Evolutionary conservation across 2,113 vertebrate genomes (phyloP), one percentile per base, ranked within the genome.

Genomic region (Cyprinodon brontotheroides): DNA sequence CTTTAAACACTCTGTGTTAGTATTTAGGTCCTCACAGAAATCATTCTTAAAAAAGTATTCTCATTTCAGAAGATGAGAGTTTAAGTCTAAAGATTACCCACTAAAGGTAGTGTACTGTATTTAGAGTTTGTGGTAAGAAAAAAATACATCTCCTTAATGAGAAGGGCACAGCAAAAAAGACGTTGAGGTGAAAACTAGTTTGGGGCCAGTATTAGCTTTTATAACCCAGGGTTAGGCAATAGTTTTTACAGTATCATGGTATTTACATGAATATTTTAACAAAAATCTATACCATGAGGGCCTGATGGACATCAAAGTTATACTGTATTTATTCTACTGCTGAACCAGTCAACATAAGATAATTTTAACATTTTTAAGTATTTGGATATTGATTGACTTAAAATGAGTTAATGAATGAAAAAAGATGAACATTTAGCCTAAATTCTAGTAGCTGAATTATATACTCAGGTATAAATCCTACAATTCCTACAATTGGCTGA

Each of bases 131-230:
- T 72, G 74, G 68, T 68, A 66, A 78, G 60, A 86, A 71, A 61
- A 83, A 68, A 87, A 88, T 62, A 75, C 61, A 84, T 72, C 86
- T 89, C 70, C 86, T 74, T n/a, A 11, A 79, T 68, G 81, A 41
- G 53, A 68, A 43, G 43, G 53, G 50, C 38, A 74, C 11, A 11
- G 43, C 71, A 64, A 45, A 67, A 37, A 45, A 50, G 77, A 63
- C 4, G 38, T 68, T 65, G 43, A 65, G 22, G 12, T 11, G 11
- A n/a, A 65, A 38, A 22, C 12, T 12, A 11, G 4, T 36, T 5
- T 2, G 20, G 50, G 17, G 6, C 50, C 20, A 13, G 17, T 53
- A 53, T 53, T 5, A 53, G 6, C 15, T 53, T 53, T 7, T 53
- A 53, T 0, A 53, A 20, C 50, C 50, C 50, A 2, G 2, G 50